phyloP scores from a whole-genome alignment of 2,888 invertebrate species.

The Argyra leucocephala region DNA sequence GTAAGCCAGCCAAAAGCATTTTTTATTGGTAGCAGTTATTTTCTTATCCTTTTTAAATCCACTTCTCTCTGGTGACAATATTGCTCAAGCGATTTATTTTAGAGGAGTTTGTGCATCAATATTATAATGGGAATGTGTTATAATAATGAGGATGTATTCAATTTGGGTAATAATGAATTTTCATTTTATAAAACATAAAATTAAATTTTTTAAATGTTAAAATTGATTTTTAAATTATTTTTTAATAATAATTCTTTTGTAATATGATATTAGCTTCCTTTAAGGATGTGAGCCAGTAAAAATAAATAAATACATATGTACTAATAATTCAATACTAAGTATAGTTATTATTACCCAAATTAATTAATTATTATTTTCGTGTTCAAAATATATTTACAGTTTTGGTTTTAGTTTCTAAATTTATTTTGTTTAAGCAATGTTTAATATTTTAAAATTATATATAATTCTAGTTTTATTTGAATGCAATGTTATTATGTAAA shows the following conservation, averaged over 20 bases:
- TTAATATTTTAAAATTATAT: background rate
- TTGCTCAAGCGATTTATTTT: background rate
- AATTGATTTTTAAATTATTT: background rate
- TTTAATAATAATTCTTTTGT: background rate
- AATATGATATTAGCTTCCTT: conserved; percentile 18
- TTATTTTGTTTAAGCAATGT: background rate
- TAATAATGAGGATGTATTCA: background rate
- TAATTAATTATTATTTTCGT: background rate
- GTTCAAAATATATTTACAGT: background rate
- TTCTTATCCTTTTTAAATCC: background rate
- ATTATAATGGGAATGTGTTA: background rate
- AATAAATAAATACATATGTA: conserved; percentile 14
- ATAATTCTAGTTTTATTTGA: background rate
- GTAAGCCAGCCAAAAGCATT: background rate
- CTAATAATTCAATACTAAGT: background rate
- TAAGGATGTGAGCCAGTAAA: conserved; percentile 17
- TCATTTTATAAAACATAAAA: background rate
- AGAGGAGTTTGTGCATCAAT: background rate
- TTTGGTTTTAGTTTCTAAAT: background rate
- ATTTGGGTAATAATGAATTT: background rate
- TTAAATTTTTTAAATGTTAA: background rate
- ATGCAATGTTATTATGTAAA: conserved; percentile 2
- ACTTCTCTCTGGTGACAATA: background rate
- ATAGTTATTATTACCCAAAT: background rate
- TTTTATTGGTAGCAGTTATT: background rate